Evolutionary conservation across 2,888 invertebrate species (phyloP).

Genomic region (Pterobdella sp.): DNA sequence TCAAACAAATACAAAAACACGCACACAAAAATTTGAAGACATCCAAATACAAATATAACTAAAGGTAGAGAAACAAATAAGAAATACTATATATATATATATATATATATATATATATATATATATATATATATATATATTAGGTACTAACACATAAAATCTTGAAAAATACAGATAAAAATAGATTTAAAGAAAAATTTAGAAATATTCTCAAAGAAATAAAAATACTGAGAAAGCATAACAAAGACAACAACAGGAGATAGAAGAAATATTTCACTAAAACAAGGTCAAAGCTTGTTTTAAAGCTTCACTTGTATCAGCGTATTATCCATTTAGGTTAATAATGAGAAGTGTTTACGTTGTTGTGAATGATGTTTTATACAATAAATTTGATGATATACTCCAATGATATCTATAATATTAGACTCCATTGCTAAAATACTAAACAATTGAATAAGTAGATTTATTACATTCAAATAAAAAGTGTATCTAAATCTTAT

Average conservation of each 20-base stretch:
- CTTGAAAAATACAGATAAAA: neutral
- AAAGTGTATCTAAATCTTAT: too few relatives aligned
- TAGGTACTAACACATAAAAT: neutral
- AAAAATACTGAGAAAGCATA: slow-evolving; percentile 22
- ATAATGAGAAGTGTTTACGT: too few relatives aligned
- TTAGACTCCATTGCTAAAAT: too few relatives aligned
- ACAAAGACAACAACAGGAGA: slow-evolving; percentile 27
- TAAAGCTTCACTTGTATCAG: too few relatives aligned
- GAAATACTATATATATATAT: neutral
- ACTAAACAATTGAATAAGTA: too few relatives aligned
- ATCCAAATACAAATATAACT: neutral
- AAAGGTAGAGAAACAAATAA: neutral
- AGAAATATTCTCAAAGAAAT: slow-evolving; percentile 23
- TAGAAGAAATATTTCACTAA: too few relatives aligned
- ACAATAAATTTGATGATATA: too few relatives aligned
- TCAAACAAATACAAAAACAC: neutral
- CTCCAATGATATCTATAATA: too few relatives aligned
- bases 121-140: neutral
- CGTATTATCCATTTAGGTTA: too few relatives aligned
- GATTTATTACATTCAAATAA: too few relatives aligned
- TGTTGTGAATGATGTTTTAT: too few relatives aligned
- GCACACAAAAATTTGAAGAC: neutral
- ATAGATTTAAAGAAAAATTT: slow-evolving; percentile 4
- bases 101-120: slow-evolving; percentile 1
- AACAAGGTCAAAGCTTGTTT: too few relatives aligned